These are phyloP conservation scores for Ochropacha duplaris DNA, from an alignment of 2,888 invertebrate genomes.

Conservation along the genomic window DNA sequence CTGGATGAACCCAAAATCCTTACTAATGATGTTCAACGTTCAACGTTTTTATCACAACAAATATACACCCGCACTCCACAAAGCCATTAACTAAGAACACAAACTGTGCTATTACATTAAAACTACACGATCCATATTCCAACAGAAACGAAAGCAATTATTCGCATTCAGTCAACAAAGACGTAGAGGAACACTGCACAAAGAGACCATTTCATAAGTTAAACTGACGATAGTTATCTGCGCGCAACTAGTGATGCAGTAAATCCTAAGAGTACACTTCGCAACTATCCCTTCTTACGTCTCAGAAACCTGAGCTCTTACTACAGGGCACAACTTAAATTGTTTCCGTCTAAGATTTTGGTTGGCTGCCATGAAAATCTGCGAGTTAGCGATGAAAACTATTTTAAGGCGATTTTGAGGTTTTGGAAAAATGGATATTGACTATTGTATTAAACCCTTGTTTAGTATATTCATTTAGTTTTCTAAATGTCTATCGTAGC, in stretches of 20 bases:
- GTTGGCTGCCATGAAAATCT: constrained; percentile 34
- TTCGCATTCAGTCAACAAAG: constrained; percentile 71
- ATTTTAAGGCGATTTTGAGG: not conserved
- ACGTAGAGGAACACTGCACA: constrained; percentile 52
- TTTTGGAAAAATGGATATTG: not conserved
- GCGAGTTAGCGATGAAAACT: constrained; percentile 9
- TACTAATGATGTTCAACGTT: constrained; percentile 37
- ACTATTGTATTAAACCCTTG: not conserved
- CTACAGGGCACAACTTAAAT: constrained; percentile 48
- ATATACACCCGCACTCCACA: constrained; percentile 45
- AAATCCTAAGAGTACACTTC: constrained; percentile 69
- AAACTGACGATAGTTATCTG: constrained; percentile 69
- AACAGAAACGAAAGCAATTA: constrained; percentile 68
- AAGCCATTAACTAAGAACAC: constrained; percentile 72
- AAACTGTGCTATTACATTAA: constrained; percentile 66
- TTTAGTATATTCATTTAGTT: not conserved
- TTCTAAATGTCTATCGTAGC: too few relatives aligned
- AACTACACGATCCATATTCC: constrained; percentile 66
- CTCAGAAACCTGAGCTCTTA: constrained; percentile 51
- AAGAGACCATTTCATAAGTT: constrained; percentile 75
- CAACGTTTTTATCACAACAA: constrained; percentile 56
- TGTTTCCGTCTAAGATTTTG: constrained; percentile 44
- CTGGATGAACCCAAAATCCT: constrained; percentile 11
- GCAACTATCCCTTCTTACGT: constrained; percentile 60
- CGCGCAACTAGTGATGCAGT: constrained; percentile 75